phyloP scores from a whole-genome alignment of 2,113 vertebrate genomes.

The Pantherophis guttatus region DNA sequence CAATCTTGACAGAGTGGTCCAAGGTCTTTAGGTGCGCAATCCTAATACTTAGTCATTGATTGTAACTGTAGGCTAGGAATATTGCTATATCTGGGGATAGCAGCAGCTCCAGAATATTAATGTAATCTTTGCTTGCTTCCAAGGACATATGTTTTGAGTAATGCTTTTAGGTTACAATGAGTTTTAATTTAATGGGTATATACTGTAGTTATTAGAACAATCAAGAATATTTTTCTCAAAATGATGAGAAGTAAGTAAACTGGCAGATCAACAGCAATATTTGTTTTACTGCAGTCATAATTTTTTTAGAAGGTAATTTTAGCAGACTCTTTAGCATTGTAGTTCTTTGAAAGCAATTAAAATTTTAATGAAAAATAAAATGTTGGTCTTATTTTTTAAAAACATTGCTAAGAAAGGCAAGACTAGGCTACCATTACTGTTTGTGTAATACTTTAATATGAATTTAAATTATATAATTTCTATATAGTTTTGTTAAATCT shows the following conservation, averaged over 20 bases:
- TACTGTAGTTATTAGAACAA: not conserved
- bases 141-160: not conserved
- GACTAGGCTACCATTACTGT: not conserved
- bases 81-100: not conserved
- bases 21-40: not conserved
- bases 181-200: not conserved
- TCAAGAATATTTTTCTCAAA: not conserved
- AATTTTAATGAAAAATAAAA: conserved; percentile 12
- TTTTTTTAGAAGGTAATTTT: not conserved
- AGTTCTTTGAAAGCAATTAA: conserved; percentile 9
- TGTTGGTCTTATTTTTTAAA: not conserved
- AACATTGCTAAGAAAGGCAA: not conserved
- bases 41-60: not conserved
- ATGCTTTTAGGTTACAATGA: not conserved
- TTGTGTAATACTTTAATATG: not conserved
- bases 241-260: not conserved
- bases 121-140: not conserved
- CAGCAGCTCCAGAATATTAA: not conserved
- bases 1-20: not conserved
- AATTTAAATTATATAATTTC: not conserved
- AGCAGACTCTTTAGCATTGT: not conserved
- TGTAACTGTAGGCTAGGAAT: not conserved
- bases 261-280: not conserved
- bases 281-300: not conserved
- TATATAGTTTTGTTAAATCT: not conserved